Base-by-base conservation (phyloP, 2,888 invertebrate species). In the Plebejus argus region DNA sequence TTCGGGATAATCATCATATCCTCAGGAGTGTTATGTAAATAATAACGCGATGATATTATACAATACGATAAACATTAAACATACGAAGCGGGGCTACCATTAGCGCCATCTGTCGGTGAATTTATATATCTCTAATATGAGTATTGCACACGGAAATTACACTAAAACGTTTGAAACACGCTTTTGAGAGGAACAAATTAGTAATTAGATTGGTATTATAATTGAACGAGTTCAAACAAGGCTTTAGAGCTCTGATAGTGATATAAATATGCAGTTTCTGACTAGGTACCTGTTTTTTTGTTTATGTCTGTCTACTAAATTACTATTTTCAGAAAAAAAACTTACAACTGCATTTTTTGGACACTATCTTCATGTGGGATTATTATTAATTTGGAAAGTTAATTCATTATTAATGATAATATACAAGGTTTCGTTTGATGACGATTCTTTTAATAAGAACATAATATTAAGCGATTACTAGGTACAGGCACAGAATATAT, bases 61-160 rank as follows among this genome's bases (percentile, higher is more conserved):
- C 66, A 66, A 28, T 28, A 66, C 66, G 28, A 53, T 74, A 49
- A 74, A 23, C 74, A 49, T 74, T 74, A 74, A 74, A 74, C 74
- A 74, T 49, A 45, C 35, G 35, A 71, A 72, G 86, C 90, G 90
- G 91, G 90, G 90, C 88, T 82, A 86, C 86, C 87, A 84, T 89
- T 87, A 81, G 81, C 90, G 91, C 91, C 93, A 93, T 93, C 91
- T 93, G 93, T 90, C 89, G 93, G 86, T 82, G 90, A 93, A 93
- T 92, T 93, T 93, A 93, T 93, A 92, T 89, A 92, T 91, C 91
- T 92, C 89, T 93, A 92, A 93, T 93, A 93, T 88, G 83, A 86
- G 88, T 87, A 88, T 85, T 85, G 93, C 91, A 91, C 88, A 87
- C 92, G 88, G 91, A 90, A 91, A 91, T 90, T 84, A 89, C 88